These are phyloP conservation scores for Tiliqua scincoides DNA, from an alignment of 2,113 vertebrate genomes.

Conservation along the genomic window DNA sequence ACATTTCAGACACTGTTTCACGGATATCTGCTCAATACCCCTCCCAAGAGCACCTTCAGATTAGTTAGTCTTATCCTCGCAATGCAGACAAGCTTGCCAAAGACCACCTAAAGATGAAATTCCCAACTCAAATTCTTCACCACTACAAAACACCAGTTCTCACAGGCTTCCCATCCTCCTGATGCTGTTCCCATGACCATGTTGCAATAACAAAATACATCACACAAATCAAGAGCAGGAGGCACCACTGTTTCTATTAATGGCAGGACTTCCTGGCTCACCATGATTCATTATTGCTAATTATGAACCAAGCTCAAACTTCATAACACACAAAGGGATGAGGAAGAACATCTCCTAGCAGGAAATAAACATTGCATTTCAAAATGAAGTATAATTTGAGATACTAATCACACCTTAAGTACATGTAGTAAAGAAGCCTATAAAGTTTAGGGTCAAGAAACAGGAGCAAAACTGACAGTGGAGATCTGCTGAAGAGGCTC, in stretches of 20 bases:
- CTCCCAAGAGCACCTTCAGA: not conserved
- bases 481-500: too few species aligned
- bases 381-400: not conserved
- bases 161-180: not conserved
- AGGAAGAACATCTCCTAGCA: not conserved
- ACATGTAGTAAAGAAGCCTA: too few species aligned
- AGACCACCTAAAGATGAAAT: not conserved
- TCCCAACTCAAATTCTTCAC: not conserved
- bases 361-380: not conserved
- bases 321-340: not conserved
- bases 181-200: not conserved
- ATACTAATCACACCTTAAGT: too few species aligned
- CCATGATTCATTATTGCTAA: not conserved
- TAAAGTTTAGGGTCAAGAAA: not conserved
- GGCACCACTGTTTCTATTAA: not conserved
- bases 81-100: not conserved
- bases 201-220: not conserved
- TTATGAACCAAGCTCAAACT: constrained; percentile 1
- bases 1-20: not conserved
- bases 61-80: not conserved
- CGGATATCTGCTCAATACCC: too few species aligned
- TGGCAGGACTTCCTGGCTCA: not conserved
- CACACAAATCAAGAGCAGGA: not conserved
- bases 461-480: not conserved
- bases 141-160: not conserved